Percentiles rank a stretch among this genome's conserved stretches.
Evolutionary conservation across 2,113 vertebrate species (phyloP).

Genomic region (Sebastes schlegelii): DNA sequence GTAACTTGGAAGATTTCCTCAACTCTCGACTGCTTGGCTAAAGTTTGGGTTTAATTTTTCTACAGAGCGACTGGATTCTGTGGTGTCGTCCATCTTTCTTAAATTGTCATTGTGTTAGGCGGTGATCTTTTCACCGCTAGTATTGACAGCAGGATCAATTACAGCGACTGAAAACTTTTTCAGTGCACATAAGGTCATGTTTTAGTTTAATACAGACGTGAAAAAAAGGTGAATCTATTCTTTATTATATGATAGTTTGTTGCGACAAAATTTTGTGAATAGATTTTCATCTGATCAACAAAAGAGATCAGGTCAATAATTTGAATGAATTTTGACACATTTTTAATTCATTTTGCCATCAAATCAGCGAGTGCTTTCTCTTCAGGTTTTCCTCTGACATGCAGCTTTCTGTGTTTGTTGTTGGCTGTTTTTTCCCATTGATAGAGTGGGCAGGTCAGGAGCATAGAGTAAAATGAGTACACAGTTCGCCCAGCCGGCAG

Average conservation of each 20-base stretch:
- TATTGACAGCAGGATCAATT: neutral
- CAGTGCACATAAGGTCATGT: neutral
- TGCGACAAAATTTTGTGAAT: neutral
- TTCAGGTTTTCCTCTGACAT: slow-evolving; percentile 15
- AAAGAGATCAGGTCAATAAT: slow-evolving; percentile 1
- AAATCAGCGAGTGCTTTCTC: neutral
- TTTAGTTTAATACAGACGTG: neutral
- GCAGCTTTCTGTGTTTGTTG: slow-evolving; percentile 22
- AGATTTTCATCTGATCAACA: neutral
- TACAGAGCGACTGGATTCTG: neutral
- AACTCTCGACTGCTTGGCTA: neutral
- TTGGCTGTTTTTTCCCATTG: slow-evolving; percentile 13
- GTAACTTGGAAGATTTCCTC: neutral
- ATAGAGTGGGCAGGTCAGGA: slow-evolving; percentile 24
- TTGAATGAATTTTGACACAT: slow-evolving; percentile 5
- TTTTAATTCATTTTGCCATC: neutral
- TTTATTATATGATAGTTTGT: neutral
- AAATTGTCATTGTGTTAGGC: neutral
- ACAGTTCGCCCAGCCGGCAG: slow-evolving; percentile 45
- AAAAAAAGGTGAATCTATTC: neutral
- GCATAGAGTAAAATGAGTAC: slow-evolving; percentile 49
- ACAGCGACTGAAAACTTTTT: neutral
- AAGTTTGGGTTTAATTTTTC: too few relatives aligned
- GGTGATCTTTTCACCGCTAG: neutral
- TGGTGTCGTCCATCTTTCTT: neutral